A percentile compares a stretch with the other conserved stretches of the same genome.
phyloP scores from a whole-genome alignment of 2,797 vertebrate genomes.

The Clarias platycephalus region DNA sequence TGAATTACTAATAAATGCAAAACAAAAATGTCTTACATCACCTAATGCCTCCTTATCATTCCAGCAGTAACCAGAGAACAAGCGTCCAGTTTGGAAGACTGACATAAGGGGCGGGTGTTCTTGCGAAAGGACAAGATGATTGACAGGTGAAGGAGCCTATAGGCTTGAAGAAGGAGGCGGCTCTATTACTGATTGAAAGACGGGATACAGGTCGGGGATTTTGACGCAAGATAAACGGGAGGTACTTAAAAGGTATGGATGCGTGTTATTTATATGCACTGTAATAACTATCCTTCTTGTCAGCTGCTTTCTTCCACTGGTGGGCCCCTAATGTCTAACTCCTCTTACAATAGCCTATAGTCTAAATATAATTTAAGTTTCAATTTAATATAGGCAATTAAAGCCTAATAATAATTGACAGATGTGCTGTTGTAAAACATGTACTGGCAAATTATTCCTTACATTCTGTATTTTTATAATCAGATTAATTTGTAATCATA shows the following conservation, averaged over 20 bases:
- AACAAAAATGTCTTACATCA: slow-evolving; percentile 23
- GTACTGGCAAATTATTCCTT: background rate
- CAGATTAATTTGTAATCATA: background rate
- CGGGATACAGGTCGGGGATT: slow-evolving; percentile 9
- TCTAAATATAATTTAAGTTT: background rate
- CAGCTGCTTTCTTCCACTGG: slow-evolving; percentile 36
- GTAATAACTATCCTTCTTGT: slow-evolving; percentile 44
- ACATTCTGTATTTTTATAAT: background rate
- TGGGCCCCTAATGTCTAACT: background rate
- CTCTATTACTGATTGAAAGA: slow-evolving; percentile 26
- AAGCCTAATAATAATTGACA: background rate
- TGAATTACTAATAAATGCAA: no score
- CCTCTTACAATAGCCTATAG: slow-evolving; percentile 15
- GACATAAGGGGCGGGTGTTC: slow-evolving; percentile 60
- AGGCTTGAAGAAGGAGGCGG: slow-evolving; percentile 22
- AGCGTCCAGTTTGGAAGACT: slow-evolving; percentile 44
- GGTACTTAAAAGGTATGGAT: slow-evolving; percentile 51
- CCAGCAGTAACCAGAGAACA: slow-evolving; percentile 38
- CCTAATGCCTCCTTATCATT: slow-evolving; percentile 18
- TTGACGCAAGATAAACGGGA: slow-evolving; percentile 33
- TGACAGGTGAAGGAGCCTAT: slow-evolving; percentile 65
- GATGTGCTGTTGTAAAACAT: background rate
- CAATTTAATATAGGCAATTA: no score
- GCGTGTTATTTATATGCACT: slow-evolving; percentile 56
- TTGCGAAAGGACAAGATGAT: slow-evolving; percentile 67